Conservation (phyloP, 2,113 vertebrate genomes). For the Loxodonta africana region DNA sequence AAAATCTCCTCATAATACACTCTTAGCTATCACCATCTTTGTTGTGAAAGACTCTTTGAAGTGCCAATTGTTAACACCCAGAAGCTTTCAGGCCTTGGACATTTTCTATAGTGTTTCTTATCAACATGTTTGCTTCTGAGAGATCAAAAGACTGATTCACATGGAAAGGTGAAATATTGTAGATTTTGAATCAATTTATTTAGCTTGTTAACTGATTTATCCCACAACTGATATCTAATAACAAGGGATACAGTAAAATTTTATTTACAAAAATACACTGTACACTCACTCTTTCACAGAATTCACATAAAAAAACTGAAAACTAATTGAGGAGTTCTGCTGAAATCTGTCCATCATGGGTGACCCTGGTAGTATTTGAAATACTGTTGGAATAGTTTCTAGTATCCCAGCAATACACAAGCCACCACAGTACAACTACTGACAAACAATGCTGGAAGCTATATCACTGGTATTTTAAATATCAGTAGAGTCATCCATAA, state of each 20-base stretch:
- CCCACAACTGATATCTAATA: neutral
- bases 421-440: too few relatives aligned
- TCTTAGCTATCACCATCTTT: conserved; percentile 64
- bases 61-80: conserved; percentile 70
- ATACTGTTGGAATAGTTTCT: too few relatives aligned
- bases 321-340: neutral
- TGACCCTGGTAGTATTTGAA: too few relatives aligned
- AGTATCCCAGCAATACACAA: too few relatives aligned
- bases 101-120: neutral
- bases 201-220: conserved; percentile 18
- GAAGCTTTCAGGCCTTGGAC: conserved; percentile 39
- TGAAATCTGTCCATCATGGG: too few relatives aligned
- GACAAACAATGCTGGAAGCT: too few relatives aligned
- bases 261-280: neutral
- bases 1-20: conserved; percentile 67
- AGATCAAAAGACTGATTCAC: conserved; percentile 48
- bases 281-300: neutral
- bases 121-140: conserved; percentile 61
- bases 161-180: neutral
- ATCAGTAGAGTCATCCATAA: too few relatives aligned
- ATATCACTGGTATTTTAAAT: too few relatives aligned
- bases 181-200: neutral
- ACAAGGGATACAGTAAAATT: neutral
- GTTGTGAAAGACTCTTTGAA: conserved; percentile 76
- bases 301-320: neutral